Percentiles rank a stretch among this genome's conserved stretches.
Evolutionary conservation across 2,797 vertebrate species (phyloP).

Genomic region (Melanotaenia trifasciata): DNA sequence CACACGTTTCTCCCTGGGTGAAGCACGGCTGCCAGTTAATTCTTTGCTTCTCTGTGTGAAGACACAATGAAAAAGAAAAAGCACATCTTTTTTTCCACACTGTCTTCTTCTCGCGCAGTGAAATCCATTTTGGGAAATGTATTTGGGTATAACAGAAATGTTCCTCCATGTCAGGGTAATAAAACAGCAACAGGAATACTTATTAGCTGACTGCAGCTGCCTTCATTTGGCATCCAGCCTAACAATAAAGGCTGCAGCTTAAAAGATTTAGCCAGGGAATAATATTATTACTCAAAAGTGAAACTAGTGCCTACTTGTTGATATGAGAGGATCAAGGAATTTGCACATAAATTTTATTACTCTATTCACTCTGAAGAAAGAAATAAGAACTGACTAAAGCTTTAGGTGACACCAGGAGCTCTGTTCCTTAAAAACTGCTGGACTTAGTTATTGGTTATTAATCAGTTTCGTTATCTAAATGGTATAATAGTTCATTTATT

Average conservation of each 20-base stretch:
- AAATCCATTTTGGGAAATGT: conserved; percentile 42
- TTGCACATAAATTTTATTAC: conserved; percentile 45
- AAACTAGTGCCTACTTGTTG: conserved; percentile 18
- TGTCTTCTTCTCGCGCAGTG: conserved; percentile 29
- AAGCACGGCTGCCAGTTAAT: conserved; percentile 46
- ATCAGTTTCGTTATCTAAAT: neutral
- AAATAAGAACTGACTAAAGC: neutral
- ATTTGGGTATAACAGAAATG: conserved; percentile 40
- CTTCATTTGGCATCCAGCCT: conserved; percentile 31
- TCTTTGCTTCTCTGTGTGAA: conserved; percentile 38
- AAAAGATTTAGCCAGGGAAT: conserved; percentile 37
- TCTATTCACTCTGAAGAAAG: neutral
- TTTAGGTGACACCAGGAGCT: neutral
- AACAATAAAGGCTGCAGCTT: conserved; percentile 32
- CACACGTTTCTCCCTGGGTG: conserved; percentile 31
- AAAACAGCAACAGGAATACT: conserved; percentile 35
- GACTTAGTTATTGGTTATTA: neutral
- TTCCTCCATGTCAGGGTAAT: conserved; percentile 26
- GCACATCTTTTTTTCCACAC: conserved; percentile 20
- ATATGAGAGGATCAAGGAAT: conserved; percentile 20
- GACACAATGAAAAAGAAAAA: conserved; percentile 34
- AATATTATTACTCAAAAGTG: conserved; percentile 30
- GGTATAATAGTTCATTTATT: neutral
- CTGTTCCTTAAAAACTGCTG: neutral
- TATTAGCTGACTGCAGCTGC: conserved; percentile 31